These are phyloP conservation scores for Callochromis pleurospilus DNA, from an alignment of 2,113 vertebrate species.

Conservation along the genomic window DNA sequence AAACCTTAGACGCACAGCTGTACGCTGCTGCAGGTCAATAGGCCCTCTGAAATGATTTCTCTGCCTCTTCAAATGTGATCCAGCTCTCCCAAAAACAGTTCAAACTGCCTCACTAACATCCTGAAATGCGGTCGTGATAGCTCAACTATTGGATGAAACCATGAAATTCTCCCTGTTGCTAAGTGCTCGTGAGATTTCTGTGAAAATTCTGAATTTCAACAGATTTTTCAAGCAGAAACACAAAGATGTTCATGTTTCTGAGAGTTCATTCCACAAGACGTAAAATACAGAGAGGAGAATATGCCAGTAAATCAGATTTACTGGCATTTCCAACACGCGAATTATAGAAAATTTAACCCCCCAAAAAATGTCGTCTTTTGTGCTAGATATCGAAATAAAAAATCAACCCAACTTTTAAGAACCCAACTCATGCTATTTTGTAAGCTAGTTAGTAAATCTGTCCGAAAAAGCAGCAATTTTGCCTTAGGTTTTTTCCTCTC, in stretches of 20 bases:
- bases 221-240: not conserved
- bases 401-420: not conserved
- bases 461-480: not conserved
- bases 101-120: not conserved
- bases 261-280: not conserved
- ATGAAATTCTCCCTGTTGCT: not conserved
- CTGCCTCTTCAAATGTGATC: not conserved
- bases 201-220: not conserved
- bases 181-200: not conserved
- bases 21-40: not conserved
- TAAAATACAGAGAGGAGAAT: not conserved
- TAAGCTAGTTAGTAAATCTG: not conserved
- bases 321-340: fast-evolving
- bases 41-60: not conserved
- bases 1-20: not conserved
- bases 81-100: not conserved
- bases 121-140: not conserved
- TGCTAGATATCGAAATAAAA: not conserved
- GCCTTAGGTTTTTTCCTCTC: not conserved
- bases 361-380: fast-evolving
- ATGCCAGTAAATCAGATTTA: not conserved
- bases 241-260: not conserved
- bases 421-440: not conserved
- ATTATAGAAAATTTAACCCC: not conserved
- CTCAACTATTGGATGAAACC: not conserved